phyloP scores from a whole-genome alignment of 2,797 vertebrate genomes.

The Sphenopsis melanotis region DNA sequence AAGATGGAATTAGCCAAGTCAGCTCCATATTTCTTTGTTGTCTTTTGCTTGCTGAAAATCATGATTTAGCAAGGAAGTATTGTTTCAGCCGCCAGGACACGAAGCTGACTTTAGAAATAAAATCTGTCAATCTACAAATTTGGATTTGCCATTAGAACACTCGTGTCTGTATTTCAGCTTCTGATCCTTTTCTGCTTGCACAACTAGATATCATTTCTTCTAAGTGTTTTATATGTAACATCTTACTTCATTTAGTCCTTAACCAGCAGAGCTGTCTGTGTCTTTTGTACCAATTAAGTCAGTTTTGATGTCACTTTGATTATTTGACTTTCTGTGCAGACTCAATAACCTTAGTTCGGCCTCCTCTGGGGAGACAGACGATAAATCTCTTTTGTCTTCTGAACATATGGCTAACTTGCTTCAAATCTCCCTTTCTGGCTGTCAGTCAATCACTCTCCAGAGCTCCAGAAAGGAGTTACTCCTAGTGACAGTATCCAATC shows the following conservation, averaged over 20 bases:
- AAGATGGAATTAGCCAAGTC: background rate
- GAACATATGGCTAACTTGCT: background rate
- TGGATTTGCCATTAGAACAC: background rate
- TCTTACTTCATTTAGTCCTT: background rate
- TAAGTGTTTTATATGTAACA: background rate
- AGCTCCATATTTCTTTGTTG: background rate
- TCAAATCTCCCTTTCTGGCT: background rate
- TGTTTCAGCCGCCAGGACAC: background rate
- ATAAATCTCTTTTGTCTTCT: conserved; percentile 14
- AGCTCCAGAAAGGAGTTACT: background rate
- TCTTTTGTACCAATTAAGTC: background rate
- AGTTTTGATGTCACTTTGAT: background rate
- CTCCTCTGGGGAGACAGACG: background rate
- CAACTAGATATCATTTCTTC: background rate
- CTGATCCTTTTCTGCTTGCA: background rate
- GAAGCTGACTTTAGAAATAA: background rate
- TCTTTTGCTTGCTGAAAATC: background rate
- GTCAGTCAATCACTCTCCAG: background rate
- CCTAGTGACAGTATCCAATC: background rate
- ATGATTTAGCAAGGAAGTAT: background rate
- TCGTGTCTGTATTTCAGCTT: background rate
- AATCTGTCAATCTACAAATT: background rate
- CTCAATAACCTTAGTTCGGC: background rate
- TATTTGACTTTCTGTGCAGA: conserved; percentile 30
- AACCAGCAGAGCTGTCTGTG: background rate